These are phyloP conservation scores for Helostoma temminkii DNA, from an alignment of 2,797 vertebrate species.

Conservation along the genomic window DNA sequence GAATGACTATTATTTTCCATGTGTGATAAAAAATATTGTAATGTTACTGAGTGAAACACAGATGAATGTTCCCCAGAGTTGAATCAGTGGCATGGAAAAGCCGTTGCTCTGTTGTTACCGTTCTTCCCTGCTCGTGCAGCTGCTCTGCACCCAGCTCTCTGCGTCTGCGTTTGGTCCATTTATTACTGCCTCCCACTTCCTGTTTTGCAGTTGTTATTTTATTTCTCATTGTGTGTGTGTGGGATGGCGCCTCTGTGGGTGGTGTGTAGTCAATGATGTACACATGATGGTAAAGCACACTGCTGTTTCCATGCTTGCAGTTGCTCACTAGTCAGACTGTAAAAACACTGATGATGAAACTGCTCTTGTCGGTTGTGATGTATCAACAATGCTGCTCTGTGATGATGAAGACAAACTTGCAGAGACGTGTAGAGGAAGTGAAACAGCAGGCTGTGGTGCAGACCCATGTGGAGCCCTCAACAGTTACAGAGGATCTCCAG, in stretches of 20 bases:
- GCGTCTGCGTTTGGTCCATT: conserved; percentile 33
- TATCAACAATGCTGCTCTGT: background rate
- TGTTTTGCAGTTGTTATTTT: conserved; percentile 33
- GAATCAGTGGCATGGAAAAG: background rate
- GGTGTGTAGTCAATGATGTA: background rate
- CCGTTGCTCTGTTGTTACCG: background rate
- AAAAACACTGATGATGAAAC: conserved; percentile 9
- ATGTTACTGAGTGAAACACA: conserved; percentile 8
- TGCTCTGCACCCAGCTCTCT: background rate
- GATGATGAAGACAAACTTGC: conserved; percentile 8
- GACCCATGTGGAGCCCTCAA: conserved; percentile 14
- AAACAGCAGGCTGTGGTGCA: conserved; percentile 40
- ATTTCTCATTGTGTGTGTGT: conserved; percentile 4
- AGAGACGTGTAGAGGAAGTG: conserved; percentile 59
- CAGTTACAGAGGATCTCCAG: conserved; percentile 24
- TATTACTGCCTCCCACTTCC: conserved; percentile 44
- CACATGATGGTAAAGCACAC: background rate
- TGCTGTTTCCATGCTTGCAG: background rate
- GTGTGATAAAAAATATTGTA: conserved; percentile 13
- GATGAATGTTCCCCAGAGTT: background rate
- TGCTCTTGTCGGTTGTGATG: conserved; percentile 12
- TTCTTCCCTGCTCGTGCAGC: background rate
- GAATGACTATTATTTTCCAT: conserved; percentile 44
- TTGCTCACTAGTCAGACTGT: conserved; percentile 1
- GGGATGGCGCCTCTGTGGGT: conserved; percentile 2